phyloP scores from a whole-genome alignment of 2,888 invertebrate genomes.

The Meghimatium bilineatum region DNA sequence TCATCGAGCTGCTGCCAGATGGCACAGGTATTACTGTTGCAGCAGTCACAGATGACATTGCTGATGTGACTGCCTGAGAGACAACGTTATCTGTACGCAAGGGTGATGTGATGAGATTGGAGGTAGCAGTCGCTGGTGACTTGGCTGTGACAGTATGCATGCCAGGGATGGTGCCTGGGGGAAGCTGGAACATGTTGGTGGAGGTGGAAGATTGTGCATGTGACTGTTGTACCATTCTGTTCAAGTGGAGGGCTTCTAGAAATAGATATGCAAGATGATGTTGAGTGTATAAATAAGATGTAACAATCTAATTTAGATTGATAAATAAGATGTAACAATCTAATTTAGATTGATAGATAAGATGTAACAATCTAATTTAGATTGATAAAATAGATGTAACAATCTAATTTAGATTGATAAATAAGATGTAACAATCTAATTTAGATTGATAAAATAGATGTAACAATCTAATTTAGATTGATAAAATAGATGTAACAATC shows the following conservation, averaged over 20 bases:
- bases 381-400: background rate
- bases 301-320: too few species aligned
- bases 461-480: too few species aligned
- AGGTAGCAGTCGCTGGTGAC: conserved; percentile 10
- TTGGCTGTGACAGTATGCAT: conserved; percentile 15
- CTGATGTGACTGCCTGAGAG: background rate
- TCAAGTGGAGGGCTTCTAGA: conserved; percentile 68
- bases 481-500: too few species aligned
- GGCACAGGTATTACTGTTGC: background rate
- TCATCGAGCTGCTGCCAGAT: background rate
- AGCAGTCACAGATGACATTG: background rate
- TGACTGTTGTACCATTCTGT: conserved; percentile 61
- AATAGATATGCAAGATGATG: background rate
- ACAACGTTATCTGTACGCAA: background rate
- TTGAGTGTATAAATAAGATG: background rate
- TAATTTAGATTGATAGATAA: background rate
- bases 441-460: too few species aligned
- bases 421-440: too few species aligned
- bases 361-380: too few species aligned
- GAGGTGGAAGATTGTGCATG: conserved; percentile 56
- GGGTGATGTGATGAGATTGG: conserved; percentile 3
- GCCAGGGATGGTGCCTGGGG: conserved; percentile 59
- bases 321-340: background rate
- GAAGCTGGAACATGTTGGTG: conserved; percentile 64
- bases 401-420: too few species aligned